Base-by-base conservation (phyloP, 2,113 vertebrate species). In the Campylomormyrus numenius region DNA sequence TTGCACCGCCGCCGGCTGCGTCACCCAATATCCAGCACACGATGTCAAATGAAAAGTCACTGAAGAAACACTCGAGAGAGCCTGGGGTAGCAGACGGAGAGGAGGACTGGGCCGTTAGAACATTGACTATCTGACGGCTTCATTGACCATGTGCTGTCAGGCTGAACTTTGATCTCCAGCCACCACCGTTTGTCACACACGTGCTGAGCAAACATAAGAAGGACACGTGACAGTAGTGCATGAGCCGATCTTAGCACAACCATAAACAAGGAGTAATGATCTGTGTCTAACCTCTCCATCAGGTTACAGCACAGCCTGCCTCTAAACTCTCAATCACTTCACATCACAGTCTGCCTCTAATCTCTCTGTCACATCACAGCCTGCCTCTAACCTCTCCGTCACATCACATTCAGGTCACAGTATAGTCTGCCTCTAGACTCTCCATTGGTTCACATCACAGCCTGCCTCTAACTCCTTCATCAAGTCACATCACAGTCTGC, bases 11-110 rank as follows among this genome's bases (percentile, higher is more conserved):
- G 35, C 52, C 87, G 88, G 90, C 86, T 90, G 11, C 45, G 56
- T 83, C 53, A 88, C 50, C 50, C 70, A 83, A 77, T 50, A 87
- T 88, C 74, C 89, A 88, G 48, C 46, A 27, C 58, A 39, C 48
- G 53, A 77, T 80, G 31, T 90, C 62, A 88, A 87, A 90, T 90
- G 89, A 87, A 90, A 90, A 90, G 89, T 90, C 84, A 74, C 42
- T 70, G 89, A 70, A 87, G 48, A 87, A 90, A 62, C 85, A 87
- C 56, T 70, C 35, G 15, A 52, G 24, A 27, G 56, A 87, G 11
- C 39, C 52, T n/a, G 11, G n/a, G 83, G 56, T n/a, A 19, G 53
- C 45, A 85, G 39, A 90, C 49, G 31, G 53, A 45, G 35, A 90
- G 83, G 85, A 52, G 27, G 83, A 39, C 39, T 49, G 53, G 52